phyloP scores from a whole-genome alignment of 1,140 invertebrate species.

The Drosophila lini region DNA sequence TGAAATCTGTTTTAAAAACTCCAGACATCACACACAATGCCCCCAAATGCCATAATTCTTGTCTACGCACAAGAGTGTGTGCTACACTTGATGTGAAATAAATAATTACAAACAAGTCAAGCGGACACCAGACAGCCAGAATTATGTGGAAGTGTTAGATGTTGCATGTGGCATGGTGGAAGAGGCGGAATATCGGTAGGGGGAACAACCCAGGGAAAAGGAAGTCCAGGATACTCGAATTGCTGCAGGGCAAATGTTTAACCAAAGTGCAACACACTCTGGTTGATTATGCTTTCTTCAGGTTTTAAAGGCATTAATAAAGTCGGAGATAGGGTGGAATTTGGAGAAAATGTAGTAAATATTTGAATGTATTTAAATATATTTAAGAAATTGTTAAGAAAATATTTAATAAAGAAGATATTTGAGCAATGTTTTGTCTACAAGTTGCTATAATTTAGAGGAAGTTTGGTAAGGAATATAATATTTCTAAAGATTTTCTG shows the following conservation, averaged over 20 bases:
- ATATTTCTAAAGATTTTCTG: too few relatives aligned
- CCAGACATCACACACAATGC: conserved; percentile 67
- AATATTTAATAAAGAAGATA: neutral
- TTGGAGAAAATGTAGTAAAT: too few relatives aligned
- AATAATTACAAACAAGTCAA: conserved; percentile 81
- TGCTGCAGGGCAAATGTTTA: conserved; percentile 47
- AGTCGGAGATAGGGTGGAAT: neutral
- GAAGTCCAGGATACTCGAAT: conserved; percentile 21
- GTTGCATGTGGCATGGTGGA: conserved; percentile 7
- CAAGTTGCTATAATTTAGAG: too few relatives aligned
- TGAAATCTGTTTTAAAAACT: conserved; percentile 77
- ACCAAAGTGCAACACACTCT: conserved; percentile 67
- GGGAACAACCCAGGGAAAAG: neutral
- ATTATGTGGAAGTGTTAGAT: conserved; percentile 45
- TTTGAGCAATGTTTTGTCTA: neutral
- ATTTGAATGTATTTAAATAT: neutral
- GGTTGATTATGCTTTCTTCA: conserved; percentile 10
- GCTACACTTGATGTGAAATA: conserved; percentile 73
- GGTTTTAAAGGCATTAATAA: conserved; percentile 7
- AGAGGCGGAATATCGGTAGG: neutral
- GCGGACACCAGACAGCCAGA: conserved; percentile 51
- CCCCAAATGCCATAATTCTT: conserved; percentile 75
- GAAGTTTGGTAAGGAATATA: too few relatives aligned
- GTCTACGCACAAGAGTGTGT: conserved; percentile 74
- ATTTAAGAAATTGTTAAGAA: neutral